Base-by-base conservation (phyloP, 2,797 vertebrate genomes). In the Poecilia wingei region DNA sequence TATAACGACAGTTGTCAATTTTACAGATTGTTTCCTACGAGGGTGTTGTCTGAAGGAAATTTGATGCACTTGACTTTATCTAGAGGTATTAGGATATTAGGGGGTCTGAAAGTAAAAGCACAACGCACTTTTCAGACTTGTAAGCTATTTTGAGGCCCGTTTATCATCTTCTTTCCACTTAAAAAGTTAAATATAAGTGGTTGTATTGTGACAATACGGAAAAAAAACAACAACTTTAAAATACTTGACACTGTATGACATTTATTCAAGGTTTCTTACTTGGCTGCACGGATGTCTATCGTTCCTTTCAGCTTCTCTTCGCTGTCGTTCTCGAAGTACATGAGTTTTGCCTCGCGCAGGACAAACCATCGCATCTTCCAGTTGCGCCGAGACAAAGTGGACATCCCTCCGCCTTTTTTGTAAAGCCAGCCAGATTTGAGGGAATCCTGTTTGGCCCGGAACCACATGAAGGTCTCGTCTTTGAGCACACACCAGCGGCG, bases 361-460 rank as follows among this genome's bases (percentile, higher is more conserved):
- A 97, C 97, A 3, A 98, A 98, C 97, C 97, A 98, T 89, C 97
- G 97, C 91, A 97, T 97, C 82, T 98, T 98, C 97, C 97, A 98
- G 95, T 98, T 98, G 79, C 97, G 95, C 0, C 97, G 95, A 0
- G 97, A 98, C 51, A 98, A 92, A 0, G 97, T 98, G 46, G 97
- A 98, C 96, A 97, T 96, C 1, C 97, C 97, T 0, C 97, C 97
- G 0, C 97, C 97, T 74, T 98, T 98, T 86, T 98, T 98, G 87
- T 97, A 97, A 12, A 98, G 96, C 97, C 97, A 98, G 74, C 97
- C 97, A 0, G 96, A 97, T 86, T 97, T 97, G 41, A 98, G 88
- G 0, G 97, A 97, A 83, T 98, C 97, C 92, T 98, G 97, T 86
- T 98, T 98, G 72, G 97, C 96, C 66, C 97, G 95, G 89, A 97